Evolutionary conservation across 1,140 invertebrate species (phyloP).

Genomic region (Hyles euphorbiae): DNA sequence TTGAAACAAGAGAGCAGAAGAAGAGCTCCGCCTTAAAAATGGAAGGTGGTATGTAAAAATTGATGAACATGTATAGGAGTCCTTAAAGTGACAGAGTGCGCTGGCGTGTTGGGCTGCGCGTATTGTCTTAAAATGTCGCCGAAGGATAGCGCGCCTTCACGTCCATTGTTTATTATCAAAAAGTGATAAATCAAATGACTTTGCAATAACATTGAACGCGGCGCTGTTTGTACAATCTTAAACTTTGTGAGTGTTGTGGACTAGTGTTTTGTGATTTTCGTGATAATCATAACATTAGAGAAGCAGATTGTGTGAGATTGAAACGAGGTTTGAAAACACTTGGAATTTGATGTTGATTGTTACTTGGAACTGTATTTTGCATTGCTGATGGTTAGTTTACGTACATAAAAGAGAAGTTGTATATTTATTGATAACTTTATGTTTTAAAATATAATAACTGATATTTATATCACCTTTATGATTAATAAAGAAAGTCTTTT

Average conservation of each 20-base stretch:
- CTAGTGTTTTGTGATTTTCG: constrained; percentile 29
- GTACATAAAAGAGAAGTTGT: no score
- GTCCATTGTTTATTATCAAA: constrained; percentile 72
- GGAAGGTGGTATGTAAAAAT: constrained; percentile 76
- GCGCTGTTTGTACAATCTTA: constrained; percentile 15
- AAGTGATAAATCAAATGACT: constrained; percentile 73
- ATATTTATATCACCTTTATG: no score
- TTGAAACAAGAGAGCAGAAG: constrained; percentile 43
- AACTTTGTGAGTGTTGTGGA: constrained; percentile 20
- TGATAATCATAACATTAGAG: constrained; percentile 20
- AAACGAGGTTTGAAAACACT: no score
- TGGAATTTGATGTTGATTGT: no score
- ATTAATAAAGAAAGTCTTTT: no score
- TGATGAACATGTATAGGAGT: constrained; percentile 74
- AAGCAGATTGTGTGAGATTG: no score
- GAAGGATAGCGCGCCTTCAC: constrained; percentile 49
- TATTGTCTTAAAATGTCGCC: constrained; percentile 71
- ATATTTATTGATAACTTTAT: no score
- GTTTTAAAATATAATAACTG: no score
- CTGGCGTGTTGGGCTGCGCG: constrained; percentile 70
- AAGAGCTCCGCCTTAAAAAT: constrained; percentile 75
- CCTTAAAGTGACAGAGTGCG: constrained; percentile 74
- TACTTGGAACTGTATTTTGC: background rate
- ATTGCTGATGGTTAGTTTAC: background rate
- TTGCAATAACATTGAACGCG: constrained; percentile 47